Evolutionary conservation across 2,888 invertebrate species (phyloP).

Genomic region (Apamea anceps): DNA sequence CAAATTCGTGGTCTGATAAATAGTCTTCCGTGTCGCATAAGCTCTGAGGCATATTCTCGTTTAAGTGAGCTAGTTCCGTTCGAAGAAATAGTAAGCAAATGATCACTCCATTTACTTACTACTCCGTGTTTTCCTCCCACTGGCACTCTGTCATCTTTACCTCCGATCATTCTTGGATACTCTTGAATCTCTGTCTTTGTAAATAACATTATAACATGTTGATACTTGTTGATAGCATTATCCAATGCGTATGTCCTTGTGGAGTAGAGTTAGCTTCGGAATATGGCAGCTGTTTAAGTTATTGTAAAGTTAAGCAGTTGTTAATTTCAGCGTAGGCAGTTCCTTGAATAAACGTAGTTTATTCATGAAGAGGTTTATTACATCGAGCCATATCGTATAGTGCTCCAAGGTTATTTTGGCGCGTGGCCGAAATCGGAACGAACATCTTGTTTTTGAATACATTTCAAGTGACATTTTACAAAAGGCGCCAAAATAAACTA

Average conservation of each 20-base stretch:
- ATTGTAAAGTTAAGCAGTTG: neutral
- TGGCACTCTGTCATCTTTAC: slow-evolving; percentile 52
- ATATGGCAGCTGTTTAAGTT: slow-evolving; percentile 26
- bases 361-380: neutral
- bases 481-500: neutral
- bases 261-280: slow-evolving; percentile 59
- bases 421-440: neutral
- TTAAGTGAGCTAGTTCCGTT: neutral
- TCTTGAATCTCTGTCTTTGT: slow-evolving; percentile 64
- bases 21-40: neutral
- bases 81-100: too few relatives aligned
- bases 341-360: neutral
- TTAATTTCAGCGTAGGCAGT: neutral
- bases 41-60: neutral
- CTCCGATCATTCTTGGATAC: slow-evolving; percentile 60
- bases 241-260: slow-evolving; percentile 68
- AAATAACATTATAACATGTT: slow-evolving; percentile 69
- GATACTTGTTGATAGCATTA: slow-evolving; percentile 74
- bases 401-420: neutral
- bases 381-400: neutral
- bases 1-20: neutral
- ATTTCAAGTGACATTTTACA: neutral
- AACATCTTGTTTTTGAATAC: neutral
- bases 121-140: slow-evolving; percentile 43
- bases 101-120: slow-evolving; percentile 20